Evolutionary conservation across 2,797 vertebrate species (phyloP).

Genomic region (Chelon auratus): DNA sequence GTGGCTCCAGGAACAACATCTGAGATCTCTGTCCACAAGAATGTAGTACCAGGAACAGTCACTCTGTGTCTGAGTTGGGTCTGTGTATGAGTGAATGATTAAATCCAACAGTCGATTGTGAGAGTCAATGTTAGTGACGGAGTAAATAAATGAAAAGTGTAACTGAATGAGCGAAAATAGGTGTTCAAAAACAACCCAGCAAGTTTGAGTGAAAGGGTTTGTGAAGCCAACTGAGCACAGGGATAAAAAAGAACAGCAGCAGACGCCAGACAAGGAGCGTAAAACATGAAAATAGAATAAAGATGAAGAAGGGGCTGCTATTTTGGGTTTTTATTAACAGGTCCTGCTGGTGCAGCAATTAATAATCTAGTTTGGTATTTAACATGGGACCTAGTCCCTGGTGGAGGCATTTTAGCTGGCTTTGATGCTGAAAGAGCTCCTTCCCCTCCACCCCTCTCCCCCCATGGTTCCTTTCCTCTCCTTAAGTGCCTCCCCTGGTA

Average conservation of each 20-base stretch:
- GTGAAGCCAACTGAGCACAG: constrained; percentile 24
- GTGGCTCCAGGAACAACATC: too few relatives aligned
- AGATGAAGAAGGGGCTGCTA: constrained; percentile 66
- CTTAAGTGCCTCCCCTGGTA: constrained; percentile 82
- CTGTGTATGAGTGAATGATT: not conserved
- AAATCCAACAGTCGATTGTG: not conserved
- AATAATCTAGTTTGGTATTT: constrained; percentile 86
- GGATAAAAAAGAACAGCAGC: constrained; percentile 5
- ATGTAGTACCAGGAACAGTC: too few relatives aligned
- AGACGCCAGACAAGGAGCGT: constrained; percentile 10
- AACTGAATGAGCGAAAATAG: too few relatives aligned
- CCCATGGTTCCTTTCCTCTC: constrained; percentile 57
- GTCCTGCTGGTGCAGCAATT: constrained; percentile 84
- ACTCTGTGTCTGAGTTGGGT: too few relatives aligned
- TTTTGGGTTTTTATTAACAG: constrained; percentile 83
- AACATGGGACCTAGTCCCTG: constrained; percentile 82
- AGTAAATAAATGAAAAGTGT: too few relatives aligned
- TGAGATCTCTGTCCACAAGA: too few relatives aligned
- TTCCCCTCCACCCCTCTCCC: constrained; percentile 36
- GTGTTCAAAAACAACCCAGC: too few relatives aligned
- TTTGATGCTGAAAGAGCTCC: constrained; percentile 81
- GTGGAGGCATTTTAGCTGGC: constrained; percentile 80
- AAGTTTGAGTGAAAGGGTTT: constrained; percentile 9
- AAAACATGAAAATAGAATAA: constrained; percentile 44
- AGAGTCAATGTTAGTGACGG: not conserved